Evolutionary conservation across 2,113 vertebrate species (phyloP).

Genomic region (Ploceus nigricollis): DNA sequence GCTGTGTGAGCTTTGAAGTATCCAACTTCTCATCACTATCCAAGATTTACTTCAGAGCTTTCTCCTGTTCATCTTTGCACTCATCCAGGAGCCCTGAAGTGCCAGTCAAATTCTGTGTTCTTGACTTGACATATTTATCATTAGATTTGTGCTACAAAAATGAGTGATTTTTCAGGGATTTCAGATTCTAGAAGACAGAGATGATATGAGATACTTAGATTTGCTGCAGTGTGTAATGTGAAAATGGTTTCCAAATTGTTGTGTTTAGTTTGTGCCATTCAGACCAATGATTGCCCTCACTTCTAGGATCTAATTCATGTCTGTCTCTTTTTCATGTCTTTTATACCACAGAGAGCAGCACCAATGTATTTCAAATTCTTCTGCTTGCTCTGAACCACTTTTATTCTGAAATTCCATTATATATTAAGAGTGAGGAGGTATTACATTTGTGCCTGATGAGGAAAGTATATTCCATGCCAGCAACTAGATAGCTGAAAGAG

Average conservation of each 20-base stretch:
- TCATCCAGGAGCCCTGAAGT: not conserved
- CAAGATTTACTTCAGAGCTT: conserved; percentile 12
- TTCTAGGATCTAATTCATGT: not conserved
- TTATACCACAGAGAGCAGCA: not conserved
- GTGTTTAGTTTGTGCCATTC: not conserved
- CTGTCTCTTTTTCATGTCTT: not conserved
- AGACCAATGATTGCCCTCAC: not conserved
- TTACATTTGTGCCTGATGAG: not conserved
- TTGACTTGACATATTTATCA: not conserved
- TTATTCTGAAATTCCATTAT: not conserved
- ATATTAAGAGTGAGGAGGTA: not conserved
- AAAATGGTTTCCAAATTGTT: not conserved
- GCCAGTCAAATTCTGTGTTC: not conserved
- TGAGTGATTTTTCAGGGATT: not conserved
- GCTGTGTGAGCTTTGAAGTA: conserved; percentile 48
- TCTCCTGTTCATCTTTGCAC: not conserved
- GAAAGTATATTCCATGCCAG: not conserved
- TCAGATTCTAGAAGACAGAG: not conserved
- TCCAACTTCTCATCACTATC: conserved; percentile 23
- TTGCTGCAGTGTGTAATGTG: not conserved
- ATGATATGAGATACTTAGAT: not conserved
- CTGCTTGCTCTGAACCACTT: not conserved
- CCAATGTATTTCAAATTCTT: not conserved
- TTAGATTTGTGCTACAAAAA: not conserved
- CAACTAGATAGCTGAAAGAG: not conserved